Evolutionary conservation across 2,797 vertebrate genomes (phyloP), one percentile per base, ranked within the genome.

Genomic region (Acridotheres tristis): DNA sequence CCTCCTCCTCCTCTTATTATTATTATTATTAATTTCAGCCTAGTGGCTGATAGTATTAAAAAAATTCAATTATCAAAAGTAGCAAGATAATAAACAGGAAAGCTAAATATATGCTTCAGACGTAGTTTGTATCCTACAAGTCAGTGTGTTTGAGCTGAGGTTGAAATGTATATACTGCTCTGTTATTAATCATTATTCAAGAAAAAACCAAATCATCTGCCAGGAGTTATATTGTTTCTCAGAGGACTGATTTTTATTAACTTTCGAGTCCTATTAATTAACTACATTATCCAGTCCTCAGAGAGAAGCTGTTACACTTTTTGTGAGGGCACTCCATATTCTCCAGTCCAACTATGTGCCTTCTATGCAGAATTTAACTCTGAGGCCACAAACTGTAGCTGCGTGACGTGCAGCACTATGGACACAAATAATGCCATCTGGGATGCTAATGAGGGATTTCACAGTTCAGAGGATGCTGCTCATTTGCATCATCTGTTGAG

Each of bases 401-500:
- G 45, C 0, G 0, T 2, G 15, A 34, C 3, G 1, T 16, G 53
- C 42, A 67, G 10, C 57, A 9, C 42, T 26, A 17, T 36, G 30
- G 1, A 1, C 58, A 65, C 65, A 65, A 53, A 67, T 62, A 69
- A 75, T 16, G 48, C 58, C 82, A 58, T 38, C 76, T 80, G 68
- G 54, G 72, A 40, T 89, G 55, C 62, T 92, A 80, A 85, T 54
- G 82, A 55, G 54, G 57, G 51, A 45, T 68, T 88, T 85, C 5
- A 3, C 63, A 26, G 45, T 15, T 71, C 75, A 68, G 69, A 80
- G 76, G 16, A 55, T 76, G 74, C 36, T 73, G 85, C 54, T 93
- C 32, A 66, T 75, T 86, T 86, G 38, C 30, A 48, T 89, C 11
- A 51, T 58, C 66, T 75, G n/a, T 66, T 62, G 50, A 77, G 20